Conservation (phyloP, 2,888 invertebrate genomes). For the Campoplex nolae region DNA sequence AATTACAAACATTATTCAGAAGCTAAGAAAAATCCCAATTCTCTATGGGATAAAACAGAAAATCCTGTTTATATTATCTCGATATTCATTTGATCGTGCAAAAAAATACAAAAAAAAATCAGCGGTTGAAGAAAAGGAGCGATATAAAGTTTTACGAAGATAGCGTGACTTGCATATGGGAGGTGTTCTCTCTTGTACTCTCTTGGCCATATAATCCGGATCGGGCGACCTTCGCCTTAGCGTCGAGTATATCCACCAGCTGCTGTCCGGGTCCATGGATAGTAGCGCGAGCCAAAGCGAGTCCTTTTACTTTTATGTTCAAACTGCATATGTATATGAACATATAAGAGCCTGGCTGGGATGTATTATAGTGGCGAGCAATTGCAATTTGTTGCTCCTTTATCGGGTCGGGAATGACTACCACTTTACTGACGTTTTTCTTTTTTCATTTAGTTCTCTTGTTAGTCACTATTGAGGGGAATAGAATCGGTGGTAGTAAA, state of each 20-base stretch:
- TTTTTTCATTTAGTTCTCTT: slow-evolving; percentile 51
- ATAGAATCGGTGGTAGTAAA: slow-evolving; percentile 44
- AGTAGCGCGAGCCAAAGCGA: slow-evolving; percentile 56
- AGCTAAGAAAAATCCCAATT: background rate
- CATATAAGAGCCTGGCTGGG: background rate
- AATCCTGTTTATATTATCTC: background rate
- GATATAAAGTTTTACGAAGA: slow-evolving; percentile 52
- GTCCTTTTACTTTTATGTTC: slow-evolving; percentile 53
- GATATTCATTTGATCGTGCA: slow-evolving; percentile 12
- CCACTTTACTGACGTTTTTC: slow-evolving; percentile 54
- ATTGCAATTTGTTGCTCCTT: slow-evolving; percentile 69
- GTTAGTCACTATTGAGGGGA: slow-evolving; percentile 58
- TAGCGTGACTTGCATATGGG: slow-evolving; percentile 66
- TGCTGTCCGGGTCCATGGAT: slow-evolving; percentile 66
- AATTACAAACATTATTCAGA: background rate
- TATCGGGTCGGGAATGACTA: slow-evolving; percentile 63
- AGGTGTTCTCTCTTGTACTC: slow-evolving; percentile 19
- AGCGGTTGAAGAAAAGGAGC: slow-evolving; percentile 16
- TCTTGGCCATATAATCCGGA: slow-evolving; percentile 59
- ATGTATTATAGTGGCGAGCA: slow-evolving; percentile 41
- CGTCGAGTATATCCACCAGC: slow-evolving; percentile 69
- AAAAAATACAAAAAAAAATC: background rate
- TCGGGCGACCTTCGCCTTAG: slow-evolving; percentile 67
- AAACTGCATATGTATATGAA: slow-evolving; percentile 15
- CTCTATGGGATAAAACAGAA: background rate